phyloP scores from a whole-genome alignment of 2,888 invertebrate species.

The Monochamus alternatus region DNA sequence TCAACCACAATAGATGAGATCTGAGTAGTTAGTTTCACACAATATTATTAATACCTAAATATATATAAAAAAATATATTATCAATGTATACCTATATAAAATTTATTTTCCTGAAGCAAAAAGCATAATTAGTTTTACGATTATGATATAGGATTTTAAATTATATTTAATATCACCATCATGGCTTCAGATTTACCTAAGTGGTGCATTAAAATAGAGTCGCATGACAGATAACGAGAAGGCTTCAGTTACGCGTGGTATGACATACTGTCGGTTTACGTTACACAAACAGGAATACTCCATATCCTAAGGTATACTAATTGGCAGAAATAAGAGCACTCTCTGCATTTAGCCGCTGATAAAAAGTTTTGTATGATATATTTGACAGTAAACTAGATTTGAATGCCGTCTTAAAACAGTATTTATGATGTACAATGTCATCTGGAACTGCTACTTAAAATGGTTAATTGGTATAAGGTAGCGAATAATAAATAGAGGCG shows the following conservation, averaged over 20 bases:
- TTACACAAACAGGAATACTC: conserved; percentile 4
- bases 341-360: neutral
- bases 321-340: conserved; percentile 4
- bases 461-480: neutral
- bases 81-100: too few species aligned
- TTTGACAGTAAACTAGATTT: conserved; percentile 3
- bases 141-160: too few species aligned
- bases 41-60: too few species aligned
- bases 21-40: too few species aligned
- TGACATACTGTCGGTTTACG: conserved; percentile 1
- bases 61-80: too few species aligned
- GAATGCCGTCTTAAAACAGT: neutral
- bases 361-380: neutral
- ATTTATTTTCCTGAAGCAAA: too few species aligned
- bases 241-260: neutral
- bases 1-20: too few species aligned
- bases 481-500: neutral
- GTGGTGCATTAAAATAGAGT: neutral
- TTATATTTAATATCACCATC: too few species aligned
- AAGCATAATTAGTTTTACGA: too few species aligned
- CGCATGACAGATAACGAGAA: neutral
- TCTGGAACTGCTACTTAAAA: neutral
- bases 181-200: too few species aligned
- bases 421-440: conserved; percentile 4
- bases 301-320: neutral